Evolutionary conservation across 1,140 invertebrate species (phyloP), one percentile per base, ranked within the genome.

Genomic region (Aethina tumida): DNA sequence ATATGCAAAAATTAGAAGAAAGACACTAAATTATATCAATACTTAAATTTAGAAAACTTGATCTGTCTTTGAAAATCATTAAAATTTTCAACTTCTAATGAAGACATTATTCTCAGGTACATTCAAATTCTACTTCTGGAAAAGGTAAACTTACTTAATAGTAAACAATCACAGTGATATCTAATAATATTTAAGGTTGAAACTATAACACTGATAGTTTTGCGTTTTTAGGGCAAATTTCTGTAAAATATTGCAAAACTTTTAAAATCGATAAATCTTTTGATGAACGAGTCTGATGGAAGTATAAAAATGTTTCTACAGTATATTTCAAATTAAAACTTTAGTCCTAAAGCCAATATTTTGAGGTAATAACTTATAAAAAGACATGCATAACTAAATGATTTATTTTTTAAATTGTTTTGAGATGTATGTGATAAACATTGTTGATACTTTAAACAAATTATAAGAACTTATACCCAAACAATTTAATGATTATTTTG

Each of bases 401-500:
- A 3, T 30, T 24, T 19, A 13, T 25, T 29, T 45, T 41, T 41
- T 24, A 45, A 39, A 16, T 24, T 41, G 10, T 41, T 45, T 12
- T 7, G 41, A 9, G 10, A 14, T 17, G 17, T 10, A 6, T 25
- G 12, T 25, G 21, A 42, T 9, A 22, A 46, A 12, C 15, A 42
- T 3, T 15, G 42, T n/a, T 6, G 32, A 45, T 14, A 16, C 38
- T 16, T 14, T 42, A 7, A 26, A 13, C 16, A 35, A 33, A 43
- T 20, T 47, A 9, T 29, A 46, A 8, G 40, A 41, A 22, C 19
- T 40, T 16, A 40, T 49, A 44, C 39, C 39, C 2, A 24, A 31
- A 9, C n/a, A 21, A 7, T 37, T 24, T 26, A 22, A 31, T 16
- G 38, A 39, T 20, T 20, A n/a, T 49, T 43, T 43, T 41, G 43